Evolutionary conservation across 2,113 vertebrate genomes (phyloP).

Genomic region (Strigops habroptila): DNA sequence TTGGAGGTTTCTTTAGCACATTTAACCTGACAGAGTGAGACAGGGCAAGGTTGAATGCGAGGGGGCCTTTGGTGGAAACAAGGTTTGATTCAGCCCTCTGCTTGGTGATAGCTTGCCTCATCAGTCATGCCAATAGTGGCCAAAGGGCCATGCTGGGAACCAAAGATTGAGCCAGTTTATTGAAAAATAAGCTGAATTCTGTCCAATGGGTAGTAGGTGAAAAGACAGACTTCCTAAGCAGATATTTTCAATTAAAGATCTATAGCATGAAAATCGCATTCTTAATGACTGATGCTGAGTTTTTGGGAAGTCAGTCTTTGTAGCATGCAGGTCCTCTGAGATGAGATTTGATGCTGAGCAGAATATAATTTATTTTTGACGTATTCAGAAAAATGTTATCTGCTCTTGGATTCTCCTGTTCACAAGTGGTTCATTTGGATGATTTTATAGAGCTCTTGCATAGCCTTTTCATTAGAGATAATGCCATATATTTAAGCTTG

Average conservation of each 20-base stretch:
- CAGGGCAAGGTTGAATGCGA: neutral
- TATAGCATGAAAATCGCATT: neutral
- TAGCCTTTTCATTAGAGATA: neutral
- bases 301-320: neutral
- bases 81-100: neutral
- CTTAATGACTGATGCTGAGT: neutral
- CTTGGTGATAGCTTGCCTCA: neutral
- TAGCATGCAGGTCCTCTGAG: neutral
- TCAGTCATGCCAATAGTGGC: neutral
- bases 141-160: neutral
- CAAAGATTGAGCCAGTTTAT: neutral
- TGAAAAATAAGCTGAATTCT: neutral
- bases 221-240: neutral
- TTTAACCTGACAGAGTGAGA: neutral
- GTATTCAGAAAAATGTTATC: neutral
- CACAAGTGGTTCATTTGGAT: neutral
- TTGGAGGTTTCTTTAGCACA: neutral
- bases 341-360: neutral
- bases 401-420: neutral
- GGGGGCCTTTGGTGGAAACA: neutral
- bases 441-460: neutral
- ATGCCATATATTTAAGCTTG: neutral
- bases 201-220: neutral
- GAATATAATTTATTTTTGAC: neutral
- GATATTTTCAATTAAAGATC: fast-evolving